Evolutionary conservation across 2,888 invertebrate genomes (phyloP).

Genomic region (Branchipolynoe longqiensis): DNA sequence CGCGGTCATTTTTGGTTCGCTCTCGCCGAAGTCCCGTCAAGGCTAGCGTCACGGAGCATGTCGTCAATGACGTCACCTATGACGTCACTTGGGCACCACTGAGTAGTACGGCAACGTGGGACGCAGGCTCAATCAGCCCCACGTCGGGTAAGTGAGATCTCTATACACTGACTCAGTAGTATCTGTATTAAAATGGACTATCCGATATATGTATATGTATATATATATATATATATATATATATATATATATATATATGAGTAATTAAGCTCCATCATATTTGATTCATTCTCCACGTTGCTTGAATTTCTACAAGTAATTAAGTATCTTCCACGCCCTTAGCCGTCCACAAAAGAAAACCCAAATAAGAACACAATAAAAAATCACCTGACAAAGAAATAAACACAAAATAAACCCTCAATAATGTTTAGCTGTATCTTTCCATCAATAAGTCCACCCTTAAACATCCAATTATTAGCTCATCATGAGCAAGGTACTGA

Average conservation of each 20-base stretch:
- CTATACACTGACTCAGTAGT: background rate
- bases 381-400: too few species aligned
- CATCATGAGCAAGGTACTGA: too few species aligned
- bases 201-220: background rate
- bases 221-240: background rate
- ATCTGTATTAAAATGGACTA: background rate
- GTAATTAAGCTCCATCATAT: too few species aligned
- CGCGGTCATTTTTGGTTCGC: background rate
- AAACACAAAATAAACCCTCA: too few species aligned
- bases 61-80: background rate
- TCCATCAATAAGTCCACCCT: too few species aligned
- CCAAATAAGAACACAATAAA: background rate
- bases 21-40: background rate
- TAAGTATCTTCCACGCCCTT: background rate
- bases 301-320: too few species aligned
- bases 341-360: background rate
- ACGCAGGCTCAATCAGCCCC: background rate
- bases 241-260: too few species aligned
- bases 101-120: background rate
- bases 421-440: too few species aligned
- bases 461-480: too few species aligned
- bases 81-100: background rate
- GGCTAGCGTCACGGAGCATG: background rate
- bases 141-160: background rate
- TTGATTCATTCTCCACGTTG: too few species aligned